These are phyloP conservation scores for Chondrilla cf. caribensis DNA, from an alignment of 37 sponge, comb jelly and placozoan genomes.

Conservation along the genomic window DNA sequence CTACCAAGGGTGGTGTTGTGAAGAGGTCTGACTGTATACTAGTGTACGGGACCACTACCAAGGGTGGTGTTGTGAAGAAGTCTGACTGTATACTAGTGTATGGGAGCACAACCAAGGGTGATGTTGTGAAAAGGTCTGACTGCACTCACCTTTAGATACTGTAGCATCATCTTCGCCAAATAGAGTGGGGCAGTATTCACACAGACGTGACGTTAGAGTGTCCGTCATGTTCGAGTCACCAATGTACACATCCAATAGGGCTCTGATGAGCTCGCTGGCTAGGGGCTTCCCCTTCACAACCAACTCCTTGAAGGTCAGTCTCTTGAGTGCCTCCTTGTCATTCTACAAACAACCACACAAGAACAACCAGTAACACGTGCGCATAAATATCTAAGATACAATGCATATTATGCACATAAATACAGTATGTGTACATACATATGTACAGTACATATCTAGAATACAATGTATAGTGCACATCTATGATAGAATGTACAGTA, in stretches of 20 bases:
- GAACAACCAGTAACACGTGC: too few species aligned
- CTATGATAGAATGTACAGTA: background rate
- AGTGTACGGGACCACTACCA: too few species aligned
- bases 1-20: too few species aligned
- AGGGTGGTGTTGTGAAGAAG: too few species aligned
- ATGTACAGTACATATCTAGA: too few species aligned
- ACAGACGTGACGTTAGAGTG: slow-evolving; percentile 61
- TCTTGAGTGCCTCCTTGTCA: slow-evolving; percentile 19
- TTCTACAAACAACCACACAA: slow-evolving; percentile 11
- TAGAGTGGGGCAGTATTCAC: slow-evolving; percentile 54
- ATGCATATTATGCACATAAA: too few species aligned
- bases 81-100: too few species aligned
- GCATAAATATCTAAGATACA: background rate
- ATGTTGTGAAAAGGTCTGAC: too few species aligned
- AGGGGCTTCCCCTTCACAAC: slow-evolving; percentile 43
- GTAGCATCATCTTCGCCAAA: slow-evolving; percentile 82
- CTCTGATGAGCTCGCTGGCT: slow-evolving; percentile 57
- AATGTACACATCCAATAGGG: slow-evolving; percentile 66
- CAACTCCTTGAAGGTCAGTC: slow-evolving; percentile 30
- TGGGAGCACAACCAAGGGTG: too few species aligned
- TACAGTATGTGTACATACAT: too few species aligned
- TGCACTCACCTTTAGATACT: slow-evolving; percentile 47
- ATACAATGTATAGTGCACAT: background rate
- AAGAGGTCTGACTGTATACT: too few species aligned
- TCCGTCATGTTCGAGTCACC: slow-evolving; percentile 74